Percentiles rank a stretch among this genome's conserved stretches.
These are phyloP conservation scores for Arremon aurantiirostris DNA, from an alignment of 2,797 vertebrate species.

Conservation along the genomic window DNA sequence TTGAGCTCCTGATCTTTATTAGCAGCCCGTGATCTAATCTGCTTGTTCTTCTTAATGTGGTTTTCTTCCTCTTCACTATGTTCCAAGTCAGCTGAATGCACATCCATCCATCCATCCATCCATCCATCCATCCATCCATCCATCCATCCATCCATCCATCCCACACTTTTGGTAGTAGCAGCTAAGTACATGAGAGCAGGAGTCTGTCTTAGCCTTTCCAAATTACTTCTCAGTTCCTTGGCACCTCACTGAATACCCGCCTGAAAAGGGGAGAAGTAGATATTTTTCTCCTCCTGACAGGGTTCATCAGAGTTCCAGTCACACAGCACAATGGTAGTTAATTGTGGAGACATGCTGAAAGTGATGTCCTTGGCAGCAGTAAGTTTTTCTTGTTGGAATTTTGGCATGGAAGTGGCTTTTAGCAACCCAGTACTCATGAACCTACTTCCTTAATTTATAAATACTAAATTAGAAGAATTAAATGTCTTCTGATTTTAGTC, in stretches of 20 bases:
- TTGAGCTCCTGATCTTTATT: not conserved
- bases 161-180: not conserved
- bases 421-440: constrained; percentile 5
- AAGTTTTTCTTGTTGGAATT: constrained; percentile 24
- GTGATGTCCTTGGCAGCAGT: constrained; percentile 6
- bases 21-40: not conserved
- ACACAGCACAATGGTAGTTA: not conserved
- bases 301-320: not conserved
- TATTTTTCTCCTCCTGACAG: not conserved
- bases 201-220: not conserved
- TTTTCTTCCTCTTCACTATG: not conserved
- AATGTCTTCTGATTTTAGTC: constrained; percentile 54
- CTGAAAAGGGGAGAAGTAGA: not conserved
- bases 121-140: not conserved
- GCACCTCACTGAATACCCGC: not conserved
- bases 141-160: not conserved
- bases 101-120: not conserved
- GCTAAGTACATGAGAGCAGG: not conserved
- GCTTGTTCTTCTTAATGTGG: not conserved
- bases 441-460: constrained; percentile 54
- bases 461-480: constrained; percentile 57
- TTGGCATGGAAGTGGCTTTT: constrained; percentile 27
- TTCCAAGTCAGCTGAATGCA: not conserved
- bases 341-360: not conserved
- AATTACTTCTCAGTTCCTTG: not conserved